A percentile compares a stretch with the other conserved stretches of the same genome.
Evolutionary conservation across 1,140 invertebrate genomes (phyloP).

Genomic region (Drosophila suzukii): DNA sequence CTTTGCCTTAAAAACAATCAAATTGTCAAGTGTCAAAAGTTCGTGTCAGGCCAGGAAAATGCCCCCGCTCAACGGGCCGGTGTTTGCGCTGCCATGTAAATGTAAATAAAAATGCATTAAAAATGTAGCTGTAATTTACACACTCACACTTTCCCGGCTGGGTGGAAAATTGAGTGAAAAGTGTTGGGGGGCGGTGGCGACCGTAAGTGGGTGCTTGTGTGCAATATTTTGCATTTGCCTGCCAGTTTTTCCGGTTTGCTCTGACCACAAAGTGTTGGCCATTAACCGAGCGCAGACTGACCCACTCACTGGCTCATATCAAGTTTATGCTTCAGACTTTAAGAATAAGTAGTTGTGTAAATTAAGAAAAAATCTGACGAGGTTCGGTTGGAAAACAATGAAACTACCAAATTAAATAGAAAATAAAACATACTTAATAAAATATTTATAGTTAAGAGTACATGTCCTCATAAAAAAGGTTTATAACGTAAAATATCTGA

Average conservation of each 20-base stretch:
- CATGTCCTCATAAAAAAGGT: no score
- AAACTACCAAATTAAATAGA: background rate
- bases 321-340: conserved; percentile 6
- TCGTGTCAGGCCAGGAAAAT: conserved; percentile 41
- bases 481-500: background rate
- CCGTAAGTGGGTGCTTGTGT: conserved; percentile 48
- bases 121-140: conserved; percentile 69
- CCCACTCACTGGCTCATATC: conserved; percentile 16
- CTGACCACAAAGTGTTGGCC: conserved; percentile 77
- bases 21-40: conserved; percentile 79
- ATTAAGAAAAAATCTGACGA: no score
- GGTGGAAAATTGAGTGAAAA: conserved; percentile 16
- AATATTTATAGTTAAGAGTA: background rate
- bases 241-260: conserved; percentile 58
- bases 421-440: background rate
- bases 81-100: conserved; percentile 40
- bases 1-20: conserved; percentile 79
- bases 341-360: no score
- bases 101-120: conserved; percentile 76
- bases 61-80: conserved; percentile 4
- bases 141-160: conserved; percentile 24
- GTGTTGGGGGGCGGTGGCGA: conserved; percentile 7
- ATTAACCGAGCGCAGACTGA: conserved; percentile 44
- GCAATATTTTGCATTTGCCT: conserved; percentile 54
- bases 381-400: background rate